Evolutionary conservation across 2,888 invertebrate species (phyloP).

Genomic region (Gortyna flavago): DNA sequence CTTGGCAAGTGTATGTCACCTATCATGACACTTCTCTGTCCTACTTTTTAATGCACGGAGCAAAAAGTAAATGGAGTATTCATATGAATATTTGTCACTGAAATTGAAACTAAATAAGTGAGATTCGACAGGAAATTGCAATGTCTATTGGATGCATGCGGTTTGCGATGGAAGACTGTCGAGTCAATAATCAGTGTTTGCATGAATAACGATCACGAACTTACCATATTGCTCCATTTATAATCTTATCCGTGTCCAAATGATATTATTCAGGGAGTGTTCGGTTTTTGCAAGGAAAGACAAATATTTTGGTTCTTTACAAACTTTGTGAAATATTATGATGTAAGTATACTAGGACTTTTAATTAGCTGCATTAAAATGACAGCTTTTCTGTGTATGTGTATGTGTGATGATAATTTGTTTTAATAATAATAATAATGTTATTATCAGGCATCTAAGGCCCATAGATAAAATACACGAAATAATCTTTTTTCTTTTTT

Average conservation of each 20-base stretch:
- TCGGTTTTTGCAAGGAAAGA: constrained; percentile 16
- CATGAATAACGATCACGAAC: constrained; percentile 23
- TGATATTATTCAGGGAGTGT: constrained; percentile 40
- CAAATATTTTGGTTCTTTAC: constrained; percentile 17
- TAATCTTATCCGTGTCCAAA: constrained; percentile 14
- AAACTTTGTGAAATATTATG: constrained; percentile 37
- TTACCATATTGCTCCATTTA: constrained; percentile 41
- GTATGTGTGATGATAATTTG: no score
- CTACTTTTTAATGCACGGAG: constrained; percentile 32
- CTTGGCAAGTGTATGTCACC: constrained; percentile 64
- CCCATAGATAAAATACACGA: no score
- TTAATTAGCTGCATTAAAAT: neutral
- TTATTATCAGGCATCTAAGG: no score
- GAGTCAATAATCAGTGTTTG: constrained; percentile 35
- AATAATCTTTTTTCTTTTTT: no score
- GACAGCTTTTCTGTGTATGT: no score
- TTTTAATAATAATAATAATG: no score
- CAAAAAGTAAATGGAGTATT: constrained; percentile 43
- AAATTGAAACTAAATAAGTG: neutral
- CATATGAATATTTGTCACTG: neutral
- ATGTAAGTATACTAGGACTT: neutral
- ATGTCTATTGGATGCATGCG: constrained; percentile 4
- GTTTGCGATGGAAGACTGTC: neutral
- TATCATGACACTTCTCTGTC: constrained; percentile 42
- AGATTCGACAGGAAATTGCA: neutral